Evolutionary conservation across 2,113 vertebrate genomes (phyloP).

Genomic region (Brienomyrus brachyistius): DNA sequence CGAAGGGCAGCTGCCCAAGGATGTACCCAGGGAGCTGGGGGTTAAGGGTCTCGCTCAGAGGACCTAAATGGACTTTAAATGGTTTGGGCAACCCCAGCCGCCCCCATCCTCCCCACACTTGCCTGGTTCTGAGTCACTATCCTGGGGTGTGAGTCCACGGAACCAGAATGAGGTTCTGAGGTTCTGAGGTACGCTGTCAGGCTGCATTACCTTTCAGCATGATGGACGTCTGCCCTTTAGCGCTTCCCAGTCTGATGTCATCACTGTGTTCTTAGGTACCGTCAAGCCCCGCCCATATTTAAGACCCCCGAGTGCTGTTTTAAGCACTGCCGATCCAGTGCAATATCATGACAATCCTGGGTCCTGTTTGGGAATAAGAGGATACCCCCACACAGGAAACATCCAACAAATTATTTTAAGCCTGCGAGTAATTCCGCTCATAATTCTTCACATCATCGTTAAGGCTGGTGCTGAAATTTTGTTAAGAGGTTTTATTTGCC

Average conservation of each 20-base stretch:
- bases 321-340: not conserved
- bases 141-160: not conserved
- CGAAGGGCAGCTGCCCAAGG: not conserved
- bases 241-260: not conserved
- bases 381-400: not conserved
- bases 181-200: not conserved
- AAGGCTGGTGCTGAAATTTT: not conserved
- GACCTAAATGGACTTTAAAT: too few relatives aligned
- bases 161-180: not conserved
- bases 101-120: too few relatives aligned
- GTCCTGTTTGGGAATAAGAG: not conserved
- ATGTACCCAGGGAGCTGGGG: not conserved
- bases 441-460: not conserved
- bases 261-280: not conserved
- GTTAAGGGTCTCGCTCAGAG: not conserved
- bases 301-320: not conserved
- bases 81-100: not conserved
- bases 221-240: not conserved
- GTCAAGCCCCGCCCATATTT: not conserved
- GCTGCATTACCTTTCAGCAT: not conserved
- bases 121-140: not conserved
- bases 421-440: not conserved
- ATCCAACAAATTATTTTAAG: not conserved
- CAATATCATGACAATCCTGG: not conserved
- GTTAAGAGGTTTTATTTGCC: not conserved